Evolutionary conservation across 2,888 invertebrate genomes (phyloP).

Genomic region (Ochropleura leucogaster): DNA sequence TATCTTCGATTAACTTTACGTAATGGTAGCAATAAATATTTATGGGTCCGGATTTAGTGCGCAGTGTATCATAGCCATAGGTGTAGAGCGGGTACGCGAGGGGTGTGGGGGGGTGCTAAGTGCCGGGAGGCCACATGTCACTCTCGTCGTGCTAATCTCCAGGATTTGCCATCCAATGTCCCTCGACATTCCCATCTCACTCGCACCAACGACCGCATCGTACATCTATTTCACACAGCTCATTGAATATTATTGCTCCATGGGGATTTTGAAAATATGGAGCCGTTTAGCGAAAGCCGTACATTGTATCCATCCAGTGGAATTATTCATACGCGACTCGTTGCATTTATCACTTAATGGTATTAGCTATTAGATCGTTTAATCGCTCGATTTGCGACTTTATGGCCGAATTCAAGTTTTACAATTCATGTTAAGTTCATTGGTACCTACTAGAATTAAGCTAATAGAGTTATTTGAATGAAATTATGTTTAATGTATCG

Average conservation of each 20-base stretch:
- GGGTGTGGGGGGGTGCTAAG: constrained; percentile 84
- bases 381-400: constrained; percentile 88
- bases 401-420: constrained; percentile 75
- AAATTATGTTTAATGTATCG: not conserved
- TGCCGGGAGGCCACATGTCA: constrained; percentile 90
- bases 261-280: constrained; percentile 91
- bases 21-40: constrained; percentile 74
- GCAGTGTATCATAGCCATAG: constrained; percentile 70
- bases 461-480: not conserved
- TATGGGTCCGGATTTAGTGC: constrained; percentile 72
- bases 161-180: constrained; percentile 89
- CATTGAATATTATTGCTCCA: constrained; percentile 91
- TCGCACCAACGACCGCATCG: constrained; percentile 71
- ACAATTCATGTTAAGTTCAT: constrained; percentile 31
- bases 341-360: constrained; percentile 90
- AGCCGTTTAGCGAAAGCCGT: constrained; percentile 90
- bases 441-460: constrained; percentile 13
- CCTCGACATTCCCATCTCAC: constrained; percentile 79
- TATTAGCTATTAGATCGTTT: constrained; percentile 89
- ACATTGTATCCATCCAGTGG: constrained; percentile 89
- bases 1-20: constrained; percentile 64
- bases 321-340: constrained; percentile 89
- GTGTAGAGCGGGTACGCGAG: constrained; percentile 69
- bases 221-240: constrained; percentile 85
- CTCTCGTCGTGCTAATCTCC: constrained; percentile 90